A percentile compares a stretch with the other conserved stretches of the same genome.
These are phyloP conservation scores for Drosophila murphyi DNA, from an alignment of 1,140 invertebrate genomes.

Conservation along the genomic window DNA sequence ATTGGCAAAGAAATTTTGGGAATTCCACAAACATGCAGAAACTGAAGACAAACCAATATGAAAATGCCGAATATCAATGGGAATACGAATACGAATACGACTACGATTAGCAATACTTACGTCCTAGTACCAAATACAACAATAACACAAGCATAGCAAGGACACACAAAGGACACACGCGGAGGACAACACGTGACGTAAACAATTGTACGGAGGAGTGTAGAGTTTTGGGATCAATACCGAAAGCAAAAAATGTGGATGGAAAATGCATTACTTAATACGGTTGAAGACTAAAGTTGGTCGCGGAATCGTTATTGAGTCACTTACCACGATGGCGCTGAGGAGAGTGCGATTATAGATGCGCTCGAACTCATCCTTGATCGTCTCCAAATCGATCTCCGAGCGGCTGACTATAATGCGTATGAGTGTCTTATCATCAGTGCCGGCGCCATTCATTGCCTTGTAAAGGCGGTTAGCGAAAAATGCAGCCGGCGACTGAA, in stretches of 20 bases:
- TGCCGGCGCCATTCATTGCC: slow-evolving; percentile 90
- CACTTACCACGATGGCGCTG: slow-evolving; percentile 88
- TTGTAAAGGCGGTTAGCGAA: slow-evolving; percentile 90
- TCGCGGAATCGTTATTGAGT: background rate
- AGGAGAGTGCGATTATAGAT: slow-evolving; percentile 89
- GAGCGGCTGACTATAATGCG: slow-evolving; percentile 90
- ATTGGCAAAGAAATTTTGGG: slow-evolving; percentile 17
- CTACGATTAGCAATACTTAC: slow-evolving; percentile 42
- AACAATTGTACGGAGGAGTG: background rate
- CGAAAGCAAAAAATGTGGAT: slow-evolving; percentile 32
- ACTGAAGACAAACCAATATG: background rate
- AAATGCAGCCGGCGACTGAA: slow-evolving; percentile 88
- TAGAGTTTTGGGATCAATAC: slow-evolving; percentile 10
- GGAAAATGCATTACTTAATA: slow-evolving; percentile 26
- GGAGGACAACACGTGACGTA: too few relatives aligned
- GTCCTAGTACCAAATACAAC: slow-evolving; percentile 37
- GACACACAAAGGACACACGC: background rate
- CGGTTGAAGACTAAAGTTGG: background rate
- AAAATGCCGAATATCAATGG: background rate
- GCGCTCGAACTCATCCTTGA: slow-evolving; percentile 89
- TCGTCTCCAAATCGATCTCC: slow-evolving; percentile 89
- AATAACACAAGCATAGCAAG: slow-evolving; percentile 14
- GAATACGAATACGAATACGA: background rate
- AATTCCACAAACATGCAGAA: slow-evolving; percentile 16
- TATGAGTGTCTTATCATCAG: slow-evolving; percentile 89